Evolutionary conservation across 1,140 invertebrate species (phyloP), one percentile per base, ranked within the genome.

Genomic region (Chymomyza costata): DNA sequence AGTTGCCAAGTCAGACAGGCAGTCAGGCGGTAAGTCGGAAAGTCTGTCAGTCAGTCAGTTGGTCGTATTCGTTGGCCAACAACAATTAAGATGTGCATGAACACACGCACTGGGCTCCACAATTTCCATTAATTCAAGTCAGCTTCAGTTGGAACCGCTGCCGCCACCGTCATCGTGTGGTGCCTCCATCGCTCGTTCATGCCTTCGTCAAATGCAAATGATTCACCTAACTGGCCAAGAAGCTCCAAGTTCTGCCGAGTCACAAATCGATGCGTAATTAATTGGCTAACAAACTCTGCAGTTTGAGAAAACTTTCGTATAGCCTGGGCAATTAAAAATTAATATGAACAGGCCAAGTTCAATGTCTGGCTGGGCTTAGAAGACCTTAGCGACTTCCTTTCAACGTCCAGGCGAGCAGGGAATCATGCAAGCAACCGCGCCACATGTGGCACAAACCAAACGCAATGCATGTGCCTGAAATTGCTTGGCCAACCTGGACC

Each of bases 241-340:
- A n/a, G 37, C 31, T 17, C 34, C 15, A 16, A 5, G 32, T 14
- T 38, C 10, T 52, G 65, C 59, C 43, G 45, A 65, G 70, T 66
- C 73, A 71, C 73, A 78, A 80, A 80, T 78, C 71, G 73, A 80
- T 80, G 71, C 44, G 73, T 78, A 71, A 80, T 78, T 78, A 78
- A 78, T 78, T 78, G 71, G 63, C 58, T 46, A 25, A 25, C 21
- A 25, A 3, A 25, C 21, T 25, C 21, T 3, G 21, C 3, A 25
- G 3, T 3, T 3, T 25, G 41, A 30, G 66, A 46, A 43, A 65
- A 69, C 18, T 64, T 78, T 80, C 66, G 73, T 66, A 80, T 78
- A 66, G 66, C 63, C 62, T 66, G 78, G 80, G 71, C 71, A 71
- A 78, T 78, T 78, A 78, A 78, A 78, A 78, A 78, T 78, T 66